Percentiles rank a stretch among this genome's conserved stretches.
Evolutionary conservation across 2,797 vertebrate genomes (phyloP).

Genomic region (Neomorphus geoffroyi): DNA sequence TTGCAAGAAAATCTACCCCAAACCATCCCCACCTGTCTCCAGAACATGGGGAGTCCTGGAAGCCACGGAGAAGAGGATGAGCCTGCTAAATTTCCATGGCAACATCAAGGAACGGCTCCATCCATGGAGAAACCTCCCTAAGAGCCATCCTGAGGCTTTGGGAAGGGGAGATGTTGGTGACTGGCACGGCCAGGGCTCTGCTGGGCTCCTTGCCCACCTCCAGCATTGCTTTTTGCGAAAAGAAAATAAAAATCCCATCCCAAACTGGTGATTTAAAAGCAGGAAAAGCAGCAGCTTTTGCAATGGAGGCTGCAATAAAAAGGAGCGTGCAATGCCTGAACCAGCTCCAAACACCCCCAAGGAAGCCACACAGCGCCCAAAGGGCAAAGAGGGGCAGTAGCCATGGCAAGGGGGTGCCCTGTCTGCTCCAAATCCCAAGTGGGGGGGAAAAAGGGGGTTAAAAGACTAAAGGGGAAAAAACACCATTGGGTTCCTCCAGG

Average conservation of each 20-base stretch:
- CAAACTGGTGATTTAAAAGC: not conserved
- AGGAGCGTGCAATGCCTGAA: fast-evolving
- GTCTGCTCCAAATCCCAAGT: not conserved
- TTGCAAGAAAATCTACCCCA: not conserved
- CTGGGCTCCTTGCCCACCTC: not conserved
- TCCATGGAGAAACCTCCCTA: not conserved
- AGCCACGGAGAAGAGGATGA: slow-evolving; percentile 30
- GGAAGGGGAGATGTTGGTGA: not conserved
- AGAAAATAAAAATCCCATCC: not conserved
- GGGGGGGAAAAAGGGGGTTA: not conserved
- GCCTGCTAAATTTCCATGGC: slow-evolving; percentile 50
- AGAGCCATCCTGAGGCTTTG: not conserved
- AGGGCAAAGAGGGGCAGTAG: not conserved
- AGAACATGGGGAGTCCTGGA: not conserved
- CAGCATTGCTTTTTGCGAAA: not conserved
- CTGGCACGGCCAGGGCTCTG: not conserved
- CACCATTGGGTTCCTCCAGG: fast-evolving
- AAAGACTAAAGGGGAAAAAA: not conserved
- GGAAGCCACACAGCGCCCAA: not conserved
- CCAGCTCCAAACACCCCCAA: not conserved
- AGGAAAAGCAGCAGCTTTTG: not conserved
- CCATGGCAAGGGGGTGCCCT: not conserved
- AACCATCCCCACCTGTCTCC: not conserved
- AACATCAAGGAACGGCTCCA: slow-evolving; percentile 25
- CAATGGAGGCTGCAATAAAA: not conserved